Evolutionary conservation across 2,797 vertebrate species (phyloP).

Genomic region (Dendrocincla fuliginosa): DNA sequence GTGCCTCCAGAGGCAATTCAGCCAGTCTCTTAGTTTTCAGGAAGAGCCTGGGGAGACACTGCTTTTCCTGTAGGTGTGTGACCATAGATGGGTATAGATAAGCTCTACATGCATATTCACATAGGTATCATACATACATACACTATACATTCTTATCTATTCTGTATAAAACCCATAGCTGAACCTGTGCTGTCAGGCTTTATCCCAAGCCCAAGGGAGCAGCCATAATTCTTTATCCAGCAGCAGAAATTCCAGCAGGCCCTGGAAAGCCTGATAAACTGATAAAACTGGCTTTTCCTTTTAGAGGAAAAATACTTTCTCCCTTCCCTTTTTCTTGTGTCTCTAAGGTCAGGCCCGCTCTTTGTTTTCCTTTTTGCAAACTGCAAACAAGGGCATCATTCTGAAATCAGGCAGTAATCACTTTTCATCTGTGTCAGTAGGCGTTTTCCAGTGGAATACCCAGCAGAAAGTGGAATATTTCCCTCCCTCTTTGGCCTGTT

Average conservation of each 20-base stretch:
- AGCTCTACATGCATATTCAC: not conserved
- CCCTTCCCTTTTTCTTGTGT: not conserved
- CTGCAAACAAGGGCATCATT: not conserved
- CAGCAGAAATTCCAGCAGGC: not conserved
- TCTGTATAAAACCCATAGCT: not conserved
- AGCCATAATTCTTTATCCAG: not conserved
- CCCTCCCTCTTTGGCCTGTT: no score
- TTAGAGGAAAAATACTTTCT: not conserved
- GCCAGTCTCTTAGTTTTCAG: not conserved
- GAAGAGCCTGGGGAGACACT: not conserved
- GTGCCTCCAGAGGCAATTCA: not conserved
- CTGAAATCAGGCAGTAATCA: not conserved
- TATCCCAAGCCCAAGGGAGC: not conserved
- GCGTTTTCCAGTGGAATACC: not conserved
- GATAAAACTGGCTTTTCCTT: not conserved
- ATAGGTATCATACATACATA: fast-evolving
- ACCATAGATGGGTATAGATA: fast-evolving
- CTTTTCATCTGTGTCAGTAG: not conserved
- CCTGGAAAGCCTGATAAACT: not conserved
- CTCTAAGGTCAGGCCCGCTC: fast-evolving
- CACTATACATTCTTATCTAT: fast-evolving
- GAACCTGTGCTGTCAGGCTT: not conserved
- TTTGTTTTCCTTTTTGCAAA: not conserved
- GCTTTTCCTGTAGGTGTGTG: not conserved
- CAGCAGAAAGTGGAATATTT: not conserved